Base-by-base conservation (phyloP, 2,113 vertebrate genomes). In the Laticauda colubrina region DNA sequence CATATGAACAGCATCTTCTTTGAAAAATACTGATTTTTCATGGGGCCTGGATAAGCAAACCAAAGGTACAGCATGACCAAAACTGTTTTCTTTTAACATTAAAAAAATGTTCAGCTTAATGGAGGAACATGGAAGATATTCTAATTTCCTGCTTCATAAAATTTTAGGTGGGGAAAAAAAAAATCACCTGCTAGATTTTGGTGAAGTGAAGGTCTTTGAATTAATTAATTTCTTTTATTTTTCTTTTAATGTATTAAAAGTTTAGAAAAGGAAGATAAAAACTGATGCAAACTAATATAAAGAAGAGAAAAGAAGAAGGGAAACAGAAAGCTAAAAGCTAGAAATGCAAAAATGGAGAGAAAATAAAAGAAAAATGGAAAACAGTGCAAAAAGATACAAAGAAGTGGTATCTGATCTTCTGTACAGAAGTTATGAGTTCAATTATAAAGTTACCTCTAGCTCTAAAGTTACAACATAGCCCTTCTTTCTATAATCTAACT, bases 61-160 rank as follows among this genome's bases (percentile, higher is more conserved):
- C 75, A 95, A 95, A 90, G 87, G 10, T 0, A 29, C 89, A 87
- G 45, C 45, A 94, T 92, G 92, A 92, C 91, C 94, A 94, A 61
- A 93, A 11, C 11, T 93, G 23, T 91, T 93, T 94, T 94, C 93
- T 91, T 54, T 95, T 93, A 92, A n/a, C 75, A 93, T 87, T 94
- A 95, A 94, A 89, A 61, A 95, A 96, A 96, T 96, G 94, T 96
- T 92, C 64, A 91, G 93, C 93, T 94, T 96, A 95, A 96, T 91
- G 92, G 57, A 91, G 90, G 87, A 59, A 26, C 85, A 92, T 69
- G 92, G 75, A 94, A 94, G 94, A 81, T 21, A 29, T 88, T 91
- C 92, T 93, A 11, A 93, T 96, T 97, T 96, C 90, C 69, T 94
- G 90, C 94, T 96, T 95, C 89, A 3, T 54, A 34, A 93, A 64